A percentile compares a stretch with the other conserved stretches of the same genome.
These are phyloP conservation scores for Anomalospiza imberbis DNA, from an alignment of 2,797 vertebrate genomes.

Conservation along the genomic window DNA sequence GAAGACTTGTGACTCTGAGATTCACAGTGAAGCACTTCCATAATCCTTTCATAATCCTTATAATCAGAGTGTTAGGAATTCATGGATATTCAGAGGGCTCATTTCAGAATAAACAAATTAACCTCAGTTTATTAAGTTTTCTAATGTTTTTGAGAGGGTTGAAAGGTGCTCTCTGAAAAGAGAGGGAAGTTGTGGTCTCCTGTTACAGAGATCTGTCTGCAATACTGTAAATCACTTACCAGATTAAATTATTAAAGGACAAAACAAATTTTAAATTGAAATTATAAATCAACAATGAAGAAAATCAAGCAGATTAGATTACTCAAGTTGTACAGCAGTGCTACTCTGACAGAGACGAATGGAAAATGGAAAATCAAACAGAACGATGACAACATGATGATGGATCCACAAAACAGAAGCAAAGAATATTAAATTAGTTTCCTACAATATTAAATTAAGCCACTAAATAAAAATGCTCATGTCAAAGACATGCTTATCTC, in stretches of 20 bases:
- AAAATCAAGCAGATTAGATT: neutral
- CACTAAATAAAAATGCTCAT: neutral
- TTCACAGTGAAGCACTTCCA: neutral
- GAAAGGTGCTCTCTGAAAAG: neutral
- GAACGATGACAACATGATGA: neutral
- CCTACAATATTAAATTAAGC: neutral
- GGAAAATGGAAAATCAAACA: slow-evolving; percentile 11
- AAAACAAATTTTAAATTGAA: slow-evolving; percentile 17
- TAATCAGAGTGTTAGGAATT: neutral
- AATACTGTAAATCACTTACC: neutral
- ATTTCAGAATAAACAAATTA: neutral
- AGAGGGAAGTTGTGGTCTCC: neutral
- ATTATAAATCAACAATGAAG: neutral
- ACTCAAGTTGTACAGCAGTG: neutral
- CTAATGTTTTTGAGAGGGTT: neutral
- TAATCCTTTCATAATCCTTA: neutral
- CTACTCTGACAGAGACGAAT: neutral
- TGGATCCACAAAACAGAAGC: neutral
- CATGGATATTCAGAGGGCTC: neutral
- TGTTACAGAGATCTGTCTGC: neutral
- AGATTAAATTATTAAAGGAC: slow-evolving; percentile 15
- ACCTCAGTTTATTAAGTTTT: neutral
- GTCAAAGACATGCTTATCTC: neutral
- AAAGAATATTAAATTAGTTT: neutral
- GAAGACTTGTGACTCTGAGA: neutral